Conservation (phyloP, 2,797 vertebrate genomes). For the Pogonophryne albipinna region DNA sequence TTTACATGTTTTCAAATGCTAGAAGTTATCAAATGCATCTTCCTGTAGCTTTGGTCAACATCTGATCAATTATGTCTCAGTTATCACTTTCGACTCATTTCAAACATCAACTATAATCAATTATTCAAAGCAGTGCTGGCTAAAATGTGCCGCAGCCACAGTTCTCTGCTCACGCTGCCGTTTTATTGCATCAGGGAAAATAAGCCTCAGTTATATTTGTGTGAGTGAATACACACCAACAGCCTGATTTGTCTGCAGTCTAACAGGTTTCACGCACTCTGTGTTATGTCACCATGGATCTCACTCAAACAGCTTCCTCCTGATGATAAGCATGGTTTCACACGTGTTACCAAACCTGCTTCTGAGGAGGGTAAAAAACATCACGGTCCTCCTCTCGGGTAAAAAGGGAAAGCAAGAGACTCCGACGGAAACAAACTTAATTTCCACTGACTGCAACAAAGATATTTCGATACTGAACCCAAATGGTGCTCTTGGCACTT, state of each 20-base stretch:
- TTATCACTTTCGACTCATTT: background rate
- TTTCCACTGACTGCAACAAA: conserved; percentile 31
- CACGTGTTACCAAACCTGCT: conserved; percentile 7
- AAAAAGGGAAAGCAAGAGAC: conserved; percentile 4
- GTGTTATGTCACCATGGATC: conserved; percentile 57
- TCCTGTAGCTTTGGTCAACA: background rate
- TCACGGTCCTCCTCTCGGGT: conserved; percentile 2
- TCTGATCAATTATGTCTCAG: background rate
- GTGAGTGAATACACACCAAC: conserved; percentile 68
- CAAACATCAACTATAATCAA: background rate
- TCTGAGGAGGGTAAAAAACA: conserved; percentile 35
- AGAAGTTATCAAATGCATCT: background rate
- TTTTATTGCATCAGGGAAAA: conserved; percentile 50
- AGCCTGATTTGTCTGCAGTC: conserved; percentile 54
- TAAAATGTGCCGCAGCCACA: background rate
- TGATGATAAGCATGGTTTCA: conserved; percentile 36
- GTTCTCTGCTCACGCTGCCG: conserved; percentile 35
- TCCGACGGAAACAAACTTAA: conserved; percentile 33
- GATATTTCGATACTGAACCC: conserved; percentile 15
- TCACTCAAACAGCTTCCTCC: conserved; percentile 38
- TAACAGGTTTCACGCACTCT: conserved; percentile 58
- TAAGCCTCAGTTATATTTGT: conserved; percentile 56
- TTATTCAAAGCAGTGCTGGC: background rate
- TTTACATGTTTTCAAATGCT: background rate
- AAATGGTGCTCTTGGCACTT: conserved; percentile 33